phyloP scores from a whole-genome alignment of 2,888 invertebrate species.

The Dyspetes luteomarginatus region DNA sequence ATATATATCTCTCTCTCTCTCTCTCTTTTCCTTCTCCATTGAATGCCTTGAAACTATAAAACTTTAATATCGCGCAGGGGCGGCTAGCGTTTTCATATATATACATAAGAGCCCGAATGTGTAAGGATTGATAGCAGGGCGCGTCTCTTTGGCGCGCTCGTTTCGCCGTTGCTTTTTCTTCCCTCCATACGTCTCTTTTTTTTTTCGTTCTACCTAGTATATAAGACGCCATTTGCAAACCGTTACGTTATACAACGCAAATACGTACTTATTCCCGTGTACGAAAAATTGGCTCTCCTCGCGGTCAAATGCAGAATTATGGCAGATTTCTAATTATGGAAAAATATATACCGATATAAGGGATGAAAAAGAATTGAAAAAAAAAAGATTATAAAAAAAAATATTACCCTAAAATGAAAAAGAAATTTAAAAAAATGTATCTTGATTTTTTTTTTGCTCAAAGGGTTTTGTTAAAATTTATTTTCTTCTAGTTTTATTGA shows the following conservation, averaged over 20 bases:
- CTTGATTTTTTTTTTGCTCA: too few species aligned
- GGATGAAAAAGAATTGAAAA: too few species aligned
- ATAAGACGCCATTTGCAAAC: slow-evolving; percentile 35
- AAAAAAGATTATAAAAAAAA: too few species aligned
- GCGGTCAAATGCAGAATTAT: not conserved
- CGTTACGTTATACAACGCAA: not conserved
- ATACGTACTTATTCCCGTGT: not conserved
- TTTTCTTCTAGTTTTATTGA: too few species aligned
- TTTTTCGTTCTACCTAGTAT: slow-evolving; percentile 14
- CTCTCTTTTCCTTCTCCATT: slow-evolving; percentile 51
- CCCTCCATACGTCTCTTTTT: not conserved
- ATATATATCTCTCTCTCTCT: slow-evolving; percentile 47
- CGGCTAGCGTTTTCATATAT: slow-evolving; percentile 9
- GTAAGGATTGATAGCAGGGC: slow-evolving; percentile 56
- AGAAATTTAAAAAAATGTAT: too few species aligned
- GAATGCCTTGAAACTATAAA: slow-evolving; percentile 73
- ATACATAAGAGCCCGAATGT: slow-evolving; percentile 37
- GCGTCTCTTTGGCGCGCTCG: slow-evolving; percentile 57
- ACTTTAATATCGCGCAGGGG: slow-evolving; percentile 71
- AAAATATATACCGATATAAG: too few species aligned
- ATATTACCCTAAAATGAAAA: too few species aligned
- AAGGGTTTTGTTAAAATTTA: too few species aligned
- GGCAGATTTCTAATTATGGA: not conserved
- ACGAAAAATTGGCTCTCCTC: too few species aligned
- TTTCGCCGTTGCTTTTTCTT: slow-evolving; percentile 30